Conservation (phyloP, 1,140 invertebrate species). For the Pentalonia nigronervosa region DNA sequence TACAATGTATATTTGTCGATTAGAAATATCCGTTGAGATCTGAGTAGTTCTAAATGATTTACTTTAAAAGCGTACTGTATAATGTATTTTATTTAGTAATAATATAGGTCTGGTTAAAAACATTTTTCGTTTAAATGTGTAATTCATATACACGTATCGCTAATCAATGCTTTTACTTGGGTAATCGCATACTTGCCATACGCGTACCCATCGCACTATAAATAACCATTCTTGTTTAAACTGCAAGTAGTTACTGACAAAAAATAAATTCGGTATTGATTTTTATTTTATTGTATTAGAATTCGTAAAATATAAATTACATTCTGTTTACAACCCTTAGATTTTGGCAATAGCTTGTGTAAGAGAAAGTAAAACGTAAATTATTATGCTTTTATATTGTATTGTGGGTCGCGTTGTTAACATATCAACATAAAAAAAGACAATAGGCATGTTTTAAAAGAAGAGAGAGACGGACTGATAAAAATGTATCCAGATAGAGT, state of each 20-base stretch:
- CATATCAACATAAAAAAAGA: constrained; percentile 2
- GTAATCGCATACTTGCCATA: not conserved
- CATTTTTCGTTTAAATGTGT: not conserved
- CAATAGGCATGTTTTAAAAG: constrained; percentile 27
- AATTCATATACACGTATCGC: not conserved
- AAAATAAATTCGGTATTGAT: not conserved
- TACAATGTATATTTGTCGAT: not conserved
- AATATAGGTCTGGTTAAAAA: not conserved
- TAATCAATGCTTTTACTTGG: not conserved
- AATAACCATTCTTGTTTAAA: not conserved
- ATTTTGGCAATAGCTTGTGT: not conserved
- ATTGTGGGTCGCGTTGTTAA: not conserved
- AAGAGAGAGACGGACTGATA: constrained; percentile 16
- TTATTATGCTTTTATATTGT: constrained; percentile 16
- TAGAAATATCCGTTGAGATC: not conserved
- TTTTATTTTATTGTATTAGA: not conserved
- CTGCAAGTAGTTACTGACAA: not conserved
- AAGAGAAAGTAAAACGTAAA: constrained; percentile 47
- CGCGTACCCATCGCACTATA: not conserved
- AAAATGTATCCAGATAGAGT: constrained; percentile 29
- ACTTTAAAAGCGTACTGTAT: not conserved
- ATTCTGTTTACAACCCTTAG: not conserved
- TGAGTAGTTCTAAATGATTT: not conserved
- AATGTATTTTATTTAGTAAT: not conserved
- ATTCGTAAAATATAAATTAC: not conserved